Conservation (phyloP, 2,797 vertebrate species). For the Toxotes lorentzi region DNA sequence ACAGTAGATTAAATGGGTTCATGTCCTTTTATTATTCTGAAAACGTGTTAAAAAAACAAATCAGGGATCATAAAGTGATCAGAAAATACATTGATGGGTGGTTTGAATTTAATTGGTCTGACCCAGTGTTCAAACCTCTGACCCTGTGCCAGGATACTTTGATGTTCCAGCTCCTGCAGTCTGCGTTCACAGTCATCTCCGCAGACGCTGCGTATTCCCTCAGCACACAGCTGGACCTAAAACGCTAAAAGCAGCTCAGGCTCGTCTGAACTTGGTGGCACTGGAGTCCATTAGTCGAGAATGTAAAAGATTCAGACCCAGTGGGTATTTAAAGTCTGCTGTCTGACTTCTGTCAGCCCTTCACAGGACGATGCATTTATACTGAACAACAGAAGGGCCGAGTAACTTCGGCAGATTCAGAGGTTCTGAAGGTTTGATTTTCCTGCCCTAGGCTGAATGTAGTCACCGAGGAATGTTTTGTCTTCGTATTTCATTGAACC, state of each 20-base stretch:
- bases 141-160: not conserved
- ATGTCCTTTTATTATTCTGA: not conserved
- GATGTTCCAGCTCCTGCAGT: not conserved
- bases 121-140: not conserved
- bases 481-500: constrained; percentile 46
- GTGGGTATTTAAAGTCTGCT: not conserved
- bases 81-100: not conserved
- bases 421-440: not conserved
- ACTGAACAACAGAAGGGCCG: not conserved
- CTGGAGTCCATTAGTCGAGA: constrained; percentile 46
- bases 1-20: not conserved
- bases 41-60: not conserved
- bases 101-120: not conserved
- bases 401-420: not conserved
- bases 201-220: not conserved
- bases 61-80: not conserved
- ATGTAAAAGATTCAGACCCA: constrained; percentile 38
- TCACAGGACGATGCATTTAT: constrained; percentile 13
- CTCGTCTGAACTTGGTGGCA: constrained; percentile 13
- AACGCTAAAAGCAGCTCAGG: constrained; percentile 50
- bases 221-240: not conserved
- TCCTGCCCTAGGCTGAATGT: constrained; percentile 53
- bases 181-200: not conserved
- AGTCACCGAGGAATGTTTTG: constrained; percentile 60
- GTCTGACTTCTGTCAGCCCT: not conserved